Conservation (phyloP, 2,113 vertebrate genomes). For the Arizona elegans region DNA sequence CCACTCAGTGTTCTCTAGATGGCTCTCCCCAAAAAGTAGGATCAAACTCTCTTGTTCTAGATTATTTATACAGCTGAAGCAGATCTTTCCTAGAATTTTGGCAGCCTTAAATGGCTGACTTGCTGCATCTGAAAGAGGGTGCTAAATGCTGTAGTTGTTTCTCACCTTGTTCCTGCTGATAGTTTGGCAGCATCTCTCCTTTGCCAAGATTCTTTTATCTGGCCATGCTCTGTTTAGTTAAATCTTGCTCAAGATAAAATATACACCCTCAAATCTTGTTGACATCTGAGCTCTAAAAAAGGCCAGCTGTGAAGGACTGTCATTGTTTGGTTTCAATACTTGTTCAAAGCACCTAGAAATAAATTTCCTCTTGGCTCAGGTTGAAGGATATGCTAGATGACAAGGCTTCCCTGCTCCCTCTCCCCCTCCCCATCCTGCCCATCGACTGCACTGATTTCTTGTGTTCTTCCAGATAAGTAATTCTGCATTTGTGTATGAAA, state of each 20-base stretch:
- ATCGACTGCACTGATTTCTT: constrained; percentile 54
- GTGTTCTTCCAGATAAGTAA: constrained; percentile 57
- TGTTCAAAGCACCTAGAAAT: constrained; percentile 56
- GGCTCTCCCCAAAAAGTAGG: neutral
- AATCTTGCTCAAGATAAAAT: constrained; percentile 57
- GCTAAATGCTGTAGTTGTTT: neutral
- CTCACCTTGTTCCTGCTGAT: neutral
- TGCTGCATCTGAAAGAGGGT: neutral
- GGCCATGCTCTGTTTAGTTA: constrained; percentile 46
- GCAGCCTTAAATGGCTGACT: neutral
- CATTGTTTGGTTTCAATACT: constrained; percentile 65
- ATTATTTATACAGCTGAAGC: neutral
- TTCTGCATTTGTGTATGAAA: constrained; percentile 56
- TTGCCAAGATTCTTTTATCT: constrained; percentile 36
- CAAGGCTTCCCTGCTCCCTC: constrained; percentile 44
- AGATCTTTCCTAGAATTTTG: neutral
- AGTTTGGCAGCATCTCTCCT: constrained; percentile 36
- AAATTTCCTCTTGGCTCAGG: constrained; percentile 70
- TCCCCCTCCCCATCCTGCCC: constrained; percentile 15
- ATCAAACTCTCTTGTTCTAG: neutral
- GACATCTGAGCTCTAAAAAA: constrained; percentile 57
- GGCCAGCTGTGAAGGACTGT: constrained; percentile 58
- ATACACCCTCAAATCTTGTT: constrained; percentile 38
- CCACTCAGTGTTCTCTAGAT: neutral
- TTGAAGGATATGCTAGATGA: constrained; percentile 59